Evolutionary conservation across 2,797 vertebrate genomes (phyloP).

Genomic region (Jordanella pulchra): DNA sequence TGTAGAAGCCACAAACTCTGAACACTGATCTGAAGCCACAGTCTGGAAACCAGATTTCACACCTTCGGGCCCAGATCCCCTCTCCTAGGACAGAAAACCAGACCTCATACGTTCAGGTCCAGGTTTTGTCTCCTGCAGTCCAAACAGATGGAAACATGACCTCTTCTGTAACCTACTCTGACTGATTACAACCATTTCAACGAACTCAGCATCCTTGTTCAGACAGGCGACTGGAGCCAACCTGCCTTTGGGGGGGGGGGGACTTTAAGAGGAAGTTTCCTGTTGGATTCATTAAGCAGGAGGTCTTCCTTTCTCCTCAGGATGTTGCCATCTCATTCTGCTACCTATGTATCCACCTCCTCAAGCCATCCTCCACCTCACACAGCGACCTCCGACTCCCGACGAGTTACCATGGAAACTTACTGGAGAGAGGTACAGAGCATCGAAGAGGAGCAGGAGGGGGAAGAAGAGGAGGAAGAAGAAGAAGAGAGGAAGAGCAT

Average conservation of each 20-base stretch:
- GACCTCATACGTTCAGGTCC: not conserved
- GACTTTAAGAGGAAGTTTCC: not conserved
- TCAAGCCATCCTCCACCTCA: not conserved
- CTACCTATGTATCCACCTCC: constrained; percentile 9
- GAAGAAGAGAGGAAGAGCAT: constrained; percentile 83
- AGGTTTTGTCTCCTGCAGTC: no score
- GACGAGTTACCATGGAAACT: constrained; percentile 86
- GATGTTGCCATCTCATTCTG: constrained; percentile 51
- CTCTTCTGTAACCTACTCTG: no score
- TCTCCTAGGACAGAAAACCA: not conserved
- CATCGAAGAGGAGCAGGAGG: constrained; percentile 86
- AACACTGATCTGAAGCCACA: constrained; percentile 2
- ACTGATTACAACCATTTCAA: no score
- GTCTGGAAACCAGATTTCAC: not conserved
- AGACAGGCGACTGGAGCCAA: not conserved
- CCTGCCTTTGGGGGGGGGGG: no score
- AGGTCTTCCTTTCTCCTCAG: constrained; percentile 41
- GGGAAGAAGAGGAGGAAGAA: constrained; percentile 75
- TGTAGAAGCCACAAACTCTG: not conserved
- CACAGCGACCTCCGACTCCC: constrained; percentile 41
- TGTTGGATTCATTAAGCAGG: not conserved
- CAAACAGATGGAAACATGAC: no score
- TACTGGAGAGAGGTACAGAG: constrained; percentile 92
- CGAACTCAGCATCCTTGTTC: no score
- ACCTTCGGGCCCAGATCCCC: not conserved